These are phyloP conservation scores for Ophion obscuratus DNA, from an alignment of 2,888 invertebrate genomes.

Conservation along the genomic window DNA sequence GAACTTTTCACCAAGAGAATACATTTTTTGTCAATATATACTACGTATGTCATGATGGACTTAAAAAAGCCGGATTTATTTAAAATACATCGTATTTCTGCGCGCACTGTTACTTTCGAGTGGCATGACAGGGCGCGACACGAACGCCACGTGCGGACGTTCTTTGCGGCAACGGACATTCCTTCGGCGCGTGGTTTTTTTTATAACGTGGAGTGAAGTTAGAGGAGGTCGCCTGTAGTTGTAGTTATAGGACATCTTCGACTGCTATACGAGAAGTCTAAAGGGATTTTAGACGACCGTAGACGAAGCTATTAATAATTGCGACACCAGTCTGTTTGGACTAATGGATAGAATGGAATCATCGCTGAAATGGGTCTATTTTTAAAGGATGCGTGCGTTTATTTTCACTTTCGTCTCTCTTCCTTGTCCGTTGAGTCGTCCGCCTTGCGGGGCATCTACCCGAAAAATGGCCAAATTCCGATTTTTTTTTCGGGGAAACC, in stretches of 20 bases:
- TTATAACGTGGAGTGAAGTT: background rate
- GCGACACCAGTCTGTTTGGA: conserved; percentile 29
- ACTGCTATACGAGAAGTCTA: conserved; percentile 29
- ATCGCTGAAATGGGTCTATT: conserved; percentile 62
- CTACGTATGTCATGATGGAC: background rate
- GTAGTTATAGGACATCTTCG: conserved; percentile 23
- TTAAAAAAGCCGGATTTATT: background rate
- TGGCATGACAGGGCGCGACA: background rate
- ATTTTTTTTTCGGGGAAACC: too few species aligned
- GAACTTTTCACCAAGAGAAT: too few species aligned
- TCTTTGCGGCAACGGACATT: background rate
- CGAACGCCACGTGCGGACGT: background rate
- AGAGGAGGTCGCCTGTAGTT: conserved; percentile 8
- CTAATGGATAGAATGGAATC: conserved; percentile 27
- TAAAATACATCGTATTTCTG: background rate
- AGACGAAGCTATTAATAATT: conserved; percentile 54
- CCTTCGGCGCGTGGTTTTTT: background rate
- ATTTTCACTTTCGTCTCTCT: conserved; percentile 9
- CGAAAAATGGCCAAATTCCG: too few species aligned
- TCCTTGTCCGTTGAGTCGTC: background rate
- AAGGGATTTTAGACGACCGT: conserved; percentile 23
- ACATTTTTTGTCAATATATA: background rate
- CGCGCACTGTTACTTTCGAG: background rate
- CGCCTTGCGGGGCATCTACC: background rate
- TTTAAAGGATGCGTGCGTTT: conserved; percentile 62